Conservation (phyloP, 2,888 invertebrate species). For the Eilema sororculum region DNA sequence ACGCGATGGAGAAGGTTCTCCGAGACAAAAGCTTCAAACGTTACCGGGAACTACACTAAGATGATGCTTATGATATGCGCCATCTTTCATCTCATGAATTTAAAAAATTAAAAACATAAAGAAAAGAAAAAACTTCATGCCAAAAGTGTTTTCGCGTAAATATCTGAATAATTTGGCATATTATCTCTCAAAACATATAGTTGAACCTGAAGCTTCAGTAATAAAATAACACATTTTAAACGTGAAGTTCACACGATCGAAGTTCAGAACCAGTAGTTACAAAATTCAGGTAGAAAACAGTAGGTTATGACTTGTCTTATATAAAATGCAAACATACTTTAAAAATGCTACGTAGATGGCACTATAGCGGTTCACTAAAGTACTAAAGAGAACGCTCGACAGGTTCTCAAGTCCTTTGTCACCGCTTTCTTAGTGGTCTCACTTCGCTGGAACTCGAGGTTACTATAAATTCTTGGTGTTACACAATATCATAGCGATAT, state of each 20-base stretch:
- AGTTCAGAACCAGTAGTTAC: neutral
- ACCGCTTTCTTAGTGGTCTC: neutral
- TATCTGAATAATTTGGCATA: too few species aligned
- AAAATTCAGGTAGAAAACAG: neutral
- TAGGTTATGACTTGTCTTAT: neutral
- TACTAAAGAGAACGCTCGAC: neutral
- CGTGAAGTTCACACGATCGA: neutral
- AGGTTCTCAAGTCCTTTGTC: neutral
- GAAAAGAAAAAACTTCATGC: too few species aligned
- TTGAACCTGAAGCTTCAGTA: too few species aligned
- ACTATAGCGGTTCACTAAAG: neutral
- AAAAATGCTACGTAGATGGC: neutral
- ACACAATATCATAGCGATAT: neutral
- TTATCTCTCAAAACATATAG: too few species aligned
- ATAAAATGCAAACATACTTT: neutral
- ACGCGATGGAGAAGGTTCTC: too few species aligned
- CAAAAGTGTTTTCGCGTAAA: too few species aligned
- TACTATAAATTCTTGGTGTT: neutral
- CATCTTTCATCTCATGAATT: too few species aligned
- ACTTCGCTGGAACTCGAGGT: conserved; percentile 7
- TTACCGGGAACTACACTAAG: too few species aligned
- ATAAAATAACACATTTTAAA: neutral
- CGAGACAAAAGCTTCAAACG: too few species aligned
- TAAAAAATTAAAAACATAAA: too few species aligned
- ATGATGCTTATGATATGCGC: too few species aligned